These are phyloP conservation scores for Melanostoma mellinum DNA, from an alignment of 2,888 invertebrate genomes.

Conservation along the genomic window DNA sequence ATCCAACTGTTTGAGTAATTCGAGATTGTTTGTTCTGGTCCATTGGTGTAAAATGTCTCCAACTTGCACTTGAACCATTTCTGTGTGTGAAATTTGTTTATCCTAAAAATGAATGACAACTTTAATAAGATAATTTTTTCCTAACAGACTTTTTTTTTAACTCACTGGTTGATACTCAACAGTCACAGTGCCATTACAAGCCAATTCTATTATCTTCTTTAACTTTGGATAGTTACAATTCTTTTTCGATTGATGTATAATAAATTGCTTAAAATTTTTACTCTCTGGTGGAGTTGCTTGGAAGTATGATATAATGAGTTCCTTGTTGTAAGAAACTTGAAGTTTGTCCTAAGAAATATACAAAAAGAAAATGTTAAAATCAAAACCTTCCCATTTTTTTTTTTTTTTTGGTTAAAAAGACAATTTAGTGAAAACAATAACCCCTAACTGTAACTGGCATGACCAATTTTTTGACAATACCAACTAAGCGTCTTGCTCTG, in stretches of 20 bases:
- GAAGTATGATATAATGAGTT: constrained; percentile 77
- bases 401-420: no score
- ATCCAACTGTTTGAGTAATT: constrained; percentile 78
- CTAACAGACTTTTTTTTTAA: not conserved
- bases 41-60: constrained; percentile 79
- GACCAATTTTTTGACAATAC: no score
- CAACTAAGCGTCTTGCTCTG: no score
- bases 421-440: no score
- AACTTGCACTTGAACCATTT: constrained; percentile 78
- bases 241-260: constrained; percentile 79
- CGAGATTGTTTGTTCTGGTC: constrained; percentile 79
- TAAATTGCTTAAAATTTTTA: constrained; percentile 78
- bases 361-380: constrained; percentile 31
- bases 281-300: constrained; percentile 70
- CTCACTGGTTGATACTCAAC: constrained; percentile 79
- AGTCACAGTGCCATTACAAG: constrained; percentile 77
- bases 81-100: constrained; percentile 72
- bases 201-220: constrained; percentile 78
- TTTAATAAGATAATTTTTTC: constrained; percentile 6
- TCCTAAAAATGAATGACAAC: constrained; percentile 71
- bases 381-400: no score
- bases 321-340: constrained; percentile 78
- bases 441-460: no score
- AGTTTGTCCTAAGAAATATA: constrained; percentile 77
- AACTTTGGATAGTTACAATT: constrained; percentile 80